phyloP scores from a whole-genome alignment of 2,888 invertebrate genomes.

The Parthenolecanium corni region DNA sequence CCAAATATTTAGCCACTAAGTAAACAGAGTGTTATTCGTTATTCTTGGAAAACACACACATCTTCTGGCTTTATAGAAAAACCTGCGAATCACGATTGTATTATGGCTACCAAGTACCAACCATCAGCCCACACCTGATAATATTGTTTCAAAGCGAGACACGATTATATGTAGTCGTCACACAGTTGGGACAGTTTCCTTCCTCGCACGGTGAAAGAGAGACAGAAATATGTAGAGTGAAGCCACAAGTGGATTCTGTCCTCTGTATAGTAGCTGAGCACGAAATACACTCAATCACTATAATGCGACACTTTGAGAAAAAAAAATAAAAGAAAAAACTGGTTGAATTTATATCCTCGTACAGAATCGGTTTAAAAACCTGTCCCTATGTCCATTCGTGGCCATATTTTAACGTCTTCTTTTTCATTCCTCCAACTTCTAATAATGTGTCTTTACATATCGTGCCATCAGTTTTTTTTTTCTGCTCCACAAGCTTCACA shows the following conservation, averaged over 20 bases:
- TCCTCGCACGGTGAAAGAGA: neutral
- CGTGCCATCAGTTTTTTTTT: neutral
- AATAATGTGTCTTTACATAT: neutral
- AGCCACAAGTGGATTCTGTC: neutral
- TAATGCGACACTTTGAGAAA: slow-evolving; percentile 16
- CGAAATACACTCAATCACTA: slow-evolving; percentile 19
- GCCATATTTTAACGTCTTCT: slow-evolving; percentile 22
- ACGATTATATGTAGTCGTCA: neutral
- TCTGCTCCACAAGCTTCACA: neutral
- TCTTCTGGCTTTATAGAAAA: no score
- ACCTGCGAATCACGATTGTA: no score
- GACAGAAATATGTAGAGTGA: neutral
- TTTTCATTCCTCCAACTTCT: neutral
- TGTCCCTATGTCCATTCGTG: slow-evolving; percentile 7
- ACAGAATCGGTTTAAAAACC: slow-evolving; percentile 7
- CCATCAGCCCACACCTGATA: neutral
- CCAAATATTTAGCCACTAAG: no score
- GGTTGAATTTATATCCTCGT: slow-evolving; percentile 14
- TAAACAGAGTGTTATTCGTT: no score
- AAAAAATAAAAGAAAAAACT: neutral
- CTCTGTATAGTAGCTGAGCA: slow-evolving; percentile 10
- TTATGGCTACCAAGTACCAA: no score
- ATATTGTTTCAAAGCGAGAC: neutral
- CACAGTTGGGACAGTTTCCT: neutral
- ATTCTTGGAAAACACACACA: no score